Evolutionary conservation across 2,888 invertebrate genomes (phyloP), one percentile per base, ranked within the genome.

Genomic region (Agrotis segetum): DNA sequence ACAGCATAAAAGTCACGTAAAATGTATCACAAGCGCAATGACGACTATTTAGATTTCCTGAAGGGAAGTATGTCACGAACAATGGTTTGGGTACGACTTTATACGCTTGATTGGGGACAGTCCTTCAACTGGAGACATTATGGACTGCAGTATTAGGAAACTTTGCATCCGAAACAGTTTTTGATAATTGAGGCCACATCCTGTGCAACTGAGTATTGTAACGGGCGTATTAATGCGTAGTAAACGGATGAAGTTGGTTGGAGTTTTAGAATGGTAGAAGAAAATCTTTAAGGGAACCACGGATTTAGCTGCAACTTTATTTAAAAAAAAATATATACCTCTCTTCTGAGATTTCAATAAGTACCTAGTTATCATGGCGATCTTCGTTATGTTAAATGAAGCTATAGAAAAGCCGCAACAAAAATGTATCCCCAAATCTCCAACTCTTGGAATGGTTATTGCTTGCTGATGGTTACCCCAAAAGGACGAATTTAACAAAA

Each of bases 51-150:
- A 73, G 67, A 67, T 81, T 81, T 73, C 69, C 75, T 70, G 66
- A 46, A 64, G 64, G 60, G 70, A 81, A 80, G 70, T 84, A 74
- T 86, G 84, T 76, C 85, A 83, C 84, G 77, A 87, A 89, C 89
- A 88, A 89, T 88, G 52, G 82, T 58, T 71, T 67, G 76, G 67
- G 24, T 77, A 74, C 77, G 66, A 61, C 67, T 67, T 63, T 66
- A 75, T 69, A 65, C 83, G 79, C 67, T 75, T 77, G 59, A 85
- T 72, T 72, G 71, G 53, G 74, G 53, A 69, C 67, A 61, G 67
- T 74, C 72, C 67, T 81, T 50, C 56, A 66, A 65, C 71, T 74
- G 70, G 47, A 56, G 53, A 61, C 69, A 70, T 47, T 64, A 46
- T 63, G 47, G 46, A 53, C 58, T 62, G 63, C 56, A 21, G 40